phyloP scores from a whole-genome alignment of 2,797 vertebrate species.

The Erethizon dorsatum region DNA sequence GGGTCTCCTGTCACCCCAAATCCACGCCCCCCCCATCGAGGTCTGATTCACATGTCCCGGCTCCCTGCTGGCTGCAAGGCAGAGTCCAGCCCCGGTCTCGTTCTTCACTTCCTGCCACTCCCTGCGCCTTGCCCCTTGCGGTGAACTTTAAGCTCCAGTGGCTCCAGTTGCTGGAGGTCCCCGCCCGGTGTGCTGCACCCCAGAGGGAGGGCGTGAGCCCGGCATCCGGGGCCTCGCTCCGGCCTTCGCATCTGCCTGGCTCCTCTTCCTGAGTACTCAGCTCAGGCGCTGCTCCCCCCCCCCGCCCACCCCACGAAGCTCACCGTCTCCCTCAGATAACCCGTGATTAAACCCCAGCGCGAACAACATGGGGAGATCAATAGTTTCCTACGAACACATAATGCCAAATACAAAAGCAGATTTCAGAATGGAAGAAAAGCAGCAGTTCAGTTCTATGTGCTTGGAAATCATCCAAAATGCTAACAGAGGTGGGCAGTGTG shows the following conservation, averaged over 20 bases:
- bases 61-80: constrained; percentile 20
- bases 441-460: neutral
- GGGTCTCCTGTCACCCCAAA: neutral
- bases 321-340: neutral
- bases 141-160: constrained; percentile 73
- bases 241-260: neutral
- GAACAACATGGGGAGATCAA: neutral
- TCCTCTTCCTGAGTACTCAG: constrained; percentile 7
- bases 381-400: neutral
- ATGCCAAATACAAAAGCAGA: neutral
- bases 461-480: constrained; percentile 11
- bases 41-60: neutral
- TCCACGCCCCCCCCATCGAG: rapidly evolving
- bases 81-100: constrained; percentile 34
- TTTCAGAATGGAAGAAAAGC: neutral
- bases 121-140: neutral
- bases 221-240: too few species aligned
- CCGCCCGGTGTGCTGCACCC: neutral
- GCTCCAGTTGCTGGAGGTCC: neutral
- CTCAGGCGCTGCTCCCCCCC: neutral
- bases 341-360: neutral
- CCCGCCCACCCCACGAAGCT: neutral
- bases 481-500: neutral
- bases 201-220: neutral
- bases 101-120: constrained; percentile 69